Percentiles rank a stretch among this genome's conserved stretches.
Evolutionary conservation across 1,140 invertebrate species (phyloP).

Genomic region (Cyrtorhinus lividipennis): DNA sequence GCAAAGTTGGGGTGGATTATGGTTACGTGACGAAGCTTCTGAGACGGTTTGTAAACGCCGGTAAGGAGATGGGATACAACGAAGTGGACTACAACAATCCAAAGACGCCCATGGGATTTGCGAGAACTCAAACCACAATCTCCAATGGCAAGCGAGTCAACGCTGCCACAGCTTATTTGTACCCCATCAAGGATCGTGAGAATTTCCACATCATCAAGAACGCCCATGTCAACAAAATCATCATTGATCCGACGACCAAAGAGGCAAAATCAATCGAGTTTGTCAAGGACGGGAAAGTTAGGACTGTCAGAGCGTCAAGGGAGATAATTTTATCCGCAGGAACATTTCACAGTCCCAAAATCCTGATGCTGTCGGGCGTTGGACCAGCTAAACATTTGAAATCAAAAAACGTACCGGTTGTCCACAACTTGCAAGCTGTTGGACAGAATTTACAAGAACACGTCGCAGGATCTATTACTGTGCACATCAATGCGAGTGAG

Average conservation of each 20-base stretch:
- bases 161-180: slow-evolving; percentile 40
- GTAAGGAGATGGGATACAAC: slow-evolving; percentile 34
- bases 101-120: slow-evolving; percentile 31
- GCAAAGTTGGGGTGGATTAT: slow-evolving; percentile 25
- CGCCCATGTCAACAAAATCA: slow-evolving; percentile 36
- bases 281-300: slow-evolving; percentile 27
- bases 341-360: slow-evolving; percentile 19
- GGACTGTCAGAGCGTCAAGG: slow-evolving; percentile 17
- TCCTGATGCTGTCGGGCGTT: slow-evolving; percentile 22
- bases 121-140: slow-evolving; percentile 28
- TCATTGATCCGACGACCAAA: slow-evolving; percentile 36
- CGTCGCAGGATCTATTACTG: slow-evolving; percentile 38
- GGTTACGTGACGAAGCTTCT: slow-evolving; percentile 25
- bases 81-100: slow-evolving; percentile 37
- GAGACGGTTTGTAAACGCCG: slow-evolving; percentile 36
- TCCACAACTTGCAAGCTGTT: slow-evolving; percentile 44
- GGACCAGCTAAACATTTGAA: slow-evolving; percentile 18
- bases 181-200: slow-evolving; percentile 34
- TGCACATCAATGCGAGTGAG: slow-evolving; percentile 46
- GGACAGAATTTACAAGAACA: slow-evolving; percentile 75
- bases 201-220: slow-evolving; percentile 42
- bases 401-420: slow-evolving; percentile 32
- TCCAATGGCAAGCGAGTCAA: slow-evolving; percentile 36
- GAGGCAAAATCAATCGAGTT: slow-evolving; percentile 40
- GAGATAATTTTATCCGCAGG: slow-evolving; percentile 23